Evolutionary conservation across 1,140 invertebrate species (phyloP).

Genomic region (Drosophila kikkawai): DNA sequence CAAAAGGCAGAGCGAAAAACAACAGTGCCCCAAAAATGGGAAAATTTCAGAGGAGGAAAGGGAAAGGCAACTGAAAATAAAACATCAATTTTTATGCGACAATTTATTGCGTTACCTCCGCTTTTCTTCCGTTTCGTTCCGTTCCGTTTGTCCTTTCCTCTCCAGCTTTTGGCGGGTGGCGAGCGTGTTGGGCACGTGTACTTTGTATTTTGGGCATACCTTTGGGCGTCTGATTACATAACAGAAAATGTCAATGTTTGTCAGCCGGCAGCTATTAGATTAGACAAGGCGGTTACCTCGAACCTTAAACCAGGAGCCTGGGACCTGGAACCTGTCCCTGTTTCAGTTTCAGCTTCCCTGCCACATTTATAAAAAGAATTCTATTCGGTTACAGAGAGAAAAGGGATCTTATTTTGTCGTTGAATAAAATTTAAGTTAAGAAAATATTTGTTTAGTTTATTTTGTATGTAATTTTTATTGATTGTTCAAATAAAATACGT

Average conservation of each 20-base stretch:
- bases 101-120: slow-evolving; percentile 70
- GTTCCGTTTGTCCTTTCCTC: slow-evolving; percentile 1
- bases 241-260: slow-evolving; percentile 83
- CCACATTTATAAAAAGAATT: slow-evolving; percentile 8
- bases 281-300: slow-evolving; percentile 60
- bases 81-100: slow-evolving; percentile 82
- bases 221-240: slow-evolving; percentile 78
- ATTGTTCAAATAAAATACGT: no score
- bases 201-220: slow-evolving; percentile 61
- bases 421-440: background rate
- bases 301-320: slow-evolving; percentile 4
- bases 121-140: background rate
- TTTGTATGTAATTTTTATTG: background rate
- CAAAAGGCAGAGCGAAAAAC: slow-evolving; percentile 41
- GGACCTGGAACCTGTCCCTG: slow-evolving; percentile 1
- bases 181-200: slow-evolving; percentile 57
- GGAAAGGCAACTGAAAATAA: slow-evolving; percentile 66
- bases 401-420: no score
- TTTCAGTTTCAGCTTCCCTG: slow-evolving; percentile 11
- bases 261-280: slow-evolving; percentile 79
- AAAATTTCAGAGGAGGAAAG: background rate
- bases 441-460: no score
- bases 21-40: slow-evolving; percentile 22
- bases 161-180: slow-evolving; percentile 23
- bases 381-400: background rate